Percentiles rank a stretch among this genome's conserved stretches.
phyloP scores from a whole-genome alignment of 1,140 invertebrate genomes.

The Zaprionus davidi region DNA sequence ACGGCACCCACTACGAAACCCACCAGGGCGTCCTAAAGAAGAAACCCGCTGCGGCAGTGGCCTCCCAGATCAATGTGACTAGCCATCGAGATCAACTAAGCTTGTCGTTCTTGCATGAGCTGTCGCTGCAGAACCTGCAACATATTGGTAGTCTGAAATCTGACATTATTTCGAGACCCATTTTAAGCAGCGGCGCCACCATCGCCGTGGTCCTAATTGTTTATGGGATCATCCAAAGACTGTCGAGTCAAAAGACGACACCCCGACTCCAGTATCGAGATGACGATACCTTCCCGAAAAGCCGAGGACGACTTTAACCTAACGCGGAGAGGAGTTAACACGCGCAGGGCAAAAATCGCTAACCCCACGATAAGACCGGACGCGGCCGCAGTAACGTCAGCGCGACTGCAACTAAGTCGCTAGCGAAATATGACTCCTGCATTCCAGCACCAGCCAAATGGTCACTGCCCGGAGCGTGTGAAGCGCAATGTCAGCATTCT shows the following conservation, averaged over 20 bases:
- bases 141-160: background rate
- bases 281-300: conserved; percentile 1
- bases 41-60: conserved; percentile 1
- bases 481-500: conserved; percentile 4
- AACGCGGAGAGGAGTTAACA: conserved; percentile 10
- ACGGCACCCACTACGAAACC: conserved; percentile 21
- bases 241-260: background rate
- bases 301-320: conserved; percentile 6
- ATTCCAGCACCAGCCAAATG: background rate
- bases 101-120: conserved; percentile 10
- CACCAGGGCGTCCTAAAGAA: conserved; percentile 4
- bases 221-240: conserved; percentile 2
- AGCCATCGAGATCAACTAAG: conserved; percentile 4
- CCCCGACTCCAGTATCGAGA: conserved; percentile 1
- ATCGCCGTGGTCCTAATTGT: background rate
- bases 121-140: conserved; percentile 10
- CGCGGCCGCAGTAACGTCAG: conserved; percentile 14
- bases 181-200: background rate
- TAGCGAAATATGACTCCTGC: too few relatives aligned
- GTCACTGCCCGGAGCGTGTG: too few relatives aligned
- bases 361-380: conserved; percentile 23
- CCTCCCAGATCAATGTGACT: conserved; percentile 17
- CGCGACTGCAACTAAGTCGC: conserved; percentile 6
- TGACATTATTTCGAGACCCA: background rate
- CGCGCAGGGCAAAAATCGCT: conserved; percentile 15